phyloP scores from a whole-genome alignment of 2,113 vertebrate genomes.

The Eolophus roseicapilla region DNA sequence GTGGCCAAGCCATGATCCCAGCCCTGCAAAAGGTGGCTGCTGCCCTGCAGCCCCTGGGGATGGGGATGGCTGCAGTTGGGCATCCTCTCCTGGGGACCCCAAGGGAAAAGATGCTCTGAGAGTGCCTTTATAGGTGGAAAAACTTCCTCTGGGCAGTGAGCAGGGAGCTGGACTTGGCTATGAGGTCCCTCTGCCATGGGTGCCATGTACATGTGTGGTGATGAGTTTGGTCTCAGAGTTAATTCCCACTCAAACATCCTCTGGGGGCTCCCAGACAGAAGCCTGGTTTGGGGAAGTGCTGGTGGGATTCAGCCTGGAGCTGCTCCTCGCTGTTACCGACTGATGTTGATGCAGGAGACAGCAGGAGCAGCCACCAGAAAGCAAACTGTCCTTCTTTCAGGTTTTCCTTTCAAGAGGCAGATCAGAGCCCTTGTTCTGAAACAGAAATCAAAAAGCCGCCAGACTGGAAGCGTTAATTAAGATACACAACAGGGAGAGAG shows the following conservation, averaged over 20 bases:
- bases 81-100: not conserved
- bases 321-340: not conserved
- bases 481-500: not conserved
- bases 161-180: not conserved
- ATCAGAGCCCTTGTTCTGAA: not conserved
- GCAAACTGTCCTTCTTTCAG: not conserved
- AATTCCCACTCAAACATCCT: not conserved
- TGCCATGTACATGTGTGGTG: fast-evolving
- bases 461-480: constrained; percentile 26
- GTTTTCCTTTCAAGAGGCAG: not conserved
- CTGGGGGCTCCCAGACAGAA: not conserved
- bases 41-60: not conserved
- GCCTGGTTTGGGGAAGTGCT: not conserved
- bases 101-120: fast-evolving
- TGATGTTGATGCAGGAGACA: fast-evolving
- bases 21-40: not conserved
- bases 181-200: not conserved
- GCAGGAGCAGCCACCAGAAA: not conserved
- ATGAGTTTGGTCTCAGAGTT: not conserved
- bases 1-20: fast-evolving
- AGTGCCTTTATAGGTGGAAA: not conserved
- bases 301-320: not conserved
- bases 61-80: not conserved
- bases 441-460: constrained; percentile 3
- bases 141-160: not conserved